These are phyloP conservation scores for Chaetura pelagica DNA, from an alignment of 2,113 vertebrate species.

Conservation along the genomic window DNA sequence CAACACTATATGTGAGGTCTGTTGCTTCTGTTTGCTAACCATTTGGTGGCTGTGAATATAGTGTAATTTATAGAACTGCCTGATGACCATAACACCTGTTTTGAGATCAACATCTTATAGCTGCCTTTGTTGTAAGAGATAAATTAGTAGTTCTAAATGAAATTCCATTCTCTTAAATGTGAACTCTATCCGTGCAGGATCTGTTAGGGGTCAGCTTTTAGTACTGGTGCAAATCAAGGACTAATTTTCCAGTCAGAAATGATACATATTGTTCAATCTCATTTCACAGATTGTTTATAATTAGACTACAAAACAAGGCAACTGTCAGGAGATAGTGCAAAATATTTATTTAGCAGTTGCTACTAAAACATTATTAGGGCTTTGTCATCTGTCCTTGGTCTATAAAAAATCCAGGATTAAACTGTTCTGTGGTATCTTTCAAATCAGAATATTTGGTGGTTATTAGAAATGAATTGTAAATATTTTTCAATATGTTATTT, in stretches of 20 bases:
- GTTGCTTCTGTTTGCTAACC: background rate
- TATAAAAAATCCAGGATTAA: background rate
- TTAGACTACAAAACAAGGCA: background rate
- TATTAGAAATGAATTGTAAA: slow-evolving; percentile 32
- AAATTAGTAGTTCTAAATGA: background rate
- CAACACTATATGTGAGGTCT: background rate
- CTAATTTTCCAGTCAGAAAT: background rate
- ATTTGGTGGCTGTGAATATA: background rate
- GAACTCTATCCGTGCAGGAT: background rate
- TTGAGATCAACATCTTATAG: background rate
- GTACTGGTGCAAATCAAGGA: background rate
- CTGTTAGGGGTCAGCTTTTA: background rate
- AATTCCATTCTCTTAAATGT: background rate
- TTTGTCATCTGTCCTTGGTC: background rate
- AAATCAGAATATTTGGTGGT: background rate
- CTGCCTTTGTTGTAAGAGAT: background rate
- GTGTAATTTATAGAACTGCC: background rate
- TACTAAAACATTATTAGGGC: background rate
- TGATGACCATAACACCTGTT: background rate
- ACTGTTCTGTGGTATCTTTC: background rate
- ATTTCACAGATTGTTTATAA: background rate
- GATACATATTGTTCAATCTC: background rate
- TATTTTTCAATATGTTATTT: slow-evolving; percentile 68
- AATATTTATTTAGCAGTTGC: background rate
- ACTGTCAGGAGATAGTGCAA: background rate